Evolutionary conservation across 1,140 invertebrate genomes (phyloP).

Genomic region (Stegodyphus mimosarum): DNA sequence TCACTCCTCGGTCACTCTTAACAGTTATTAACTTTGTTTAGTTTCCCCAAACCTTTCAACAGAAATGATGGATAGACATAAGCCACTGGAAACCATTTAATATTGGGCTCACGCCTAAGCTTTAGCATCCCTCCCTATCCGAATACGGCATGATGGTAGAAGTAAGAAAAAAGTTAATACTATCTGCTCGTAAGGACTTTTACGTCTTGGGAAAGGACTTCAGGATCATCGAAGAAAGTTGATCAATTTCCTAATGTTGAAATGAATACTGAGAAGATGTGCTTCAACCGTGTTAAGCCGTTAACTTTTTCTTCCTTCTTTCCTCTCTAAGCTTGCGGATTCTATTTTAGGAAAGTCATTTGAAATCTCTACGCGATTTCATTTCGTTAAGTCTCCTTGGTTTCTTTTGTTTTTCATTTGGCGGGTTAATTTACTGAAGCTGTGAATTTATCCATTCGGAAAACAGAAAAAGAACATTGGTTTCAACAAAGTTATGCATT

Average conservation of each 20-base stretch:
- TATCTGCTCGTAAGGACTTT: slow-evolving; percentile 42
- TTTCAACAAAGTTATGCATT: too few relatives aligned
- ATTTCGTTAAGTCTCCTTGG: slow-evolving; percentile 9
- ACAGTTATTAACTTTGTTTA: slow-evolving; percentile 57
- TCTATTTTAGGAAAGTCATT: slow-evolving; percentile 34
- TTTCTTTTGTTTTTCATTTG: too few relatives aligned
- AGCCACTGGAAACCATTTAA: slow-evolving; percentile 50
- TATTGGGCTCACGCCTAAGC: slow-evolving; percentile 51
- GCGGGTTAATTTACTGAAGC: too few relatives aligned
- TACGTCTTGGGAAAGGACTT: slow-evolving; percentile 42
- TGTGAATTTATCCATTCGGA: too few relatives aligned
- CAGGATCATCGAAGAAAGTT: slow-evolving; percentile 51
- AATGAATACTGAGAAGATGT: slow-evolving; percentile 40
- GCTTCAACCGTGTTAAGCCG: slow-evolving; percentile 22
- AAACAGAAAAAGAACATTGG: too few relatives aligned
- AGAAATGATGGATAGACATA: slow-evolving; percentile 50
- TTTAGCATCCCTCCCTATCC: slow-evolving; percentile 10
- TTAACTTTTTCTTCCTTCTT: slow-evolving; percentile 15
- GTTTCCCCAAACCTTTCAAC: slow-evolving; percentile 54
- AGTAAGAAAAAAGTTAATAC: slow-evolving; percentile 43
- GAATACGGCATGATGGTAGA: not conserved
- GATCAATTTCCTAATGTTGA: slow-evolving; percentile 55
- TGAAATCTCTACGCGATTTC: slow-evolving; percentile 7
- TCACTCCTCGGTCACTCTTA: slow-evolving; percentile 41
- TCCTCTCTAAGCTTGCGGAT: not conserved